Evolutionary conservation across 2,888 invertebrate species (phyloP).

Genomic region (Rambutsinella grinnellia): DNA sequence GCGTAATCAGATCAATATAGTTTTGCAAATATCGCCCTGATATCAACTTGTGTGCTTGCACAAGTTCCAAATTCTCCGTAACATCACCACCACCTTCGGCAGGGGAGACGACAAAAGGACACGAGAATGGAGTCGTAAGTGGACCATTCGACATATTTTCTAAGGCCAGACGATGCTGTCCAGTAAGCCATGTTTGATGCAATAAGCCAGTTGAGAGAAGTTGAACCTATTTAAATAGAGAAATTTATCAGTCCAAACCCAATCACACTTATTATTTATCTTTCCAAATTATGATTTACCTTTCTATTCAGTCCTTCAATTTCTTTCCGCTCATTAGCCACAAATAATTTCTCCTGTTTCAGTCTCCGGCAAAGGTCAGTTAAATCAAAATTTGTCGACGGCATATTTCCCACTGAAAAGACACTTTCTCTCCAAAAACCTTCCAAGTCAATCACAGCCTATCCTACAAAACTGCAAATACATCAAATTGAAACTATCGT

Average conservation of each 20-base stretch:
- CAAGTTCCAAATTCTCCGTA: constrained; percentile 62
- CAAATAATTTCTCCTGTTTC: constrained; percentile 88
- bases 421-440: too few relatives aligned
- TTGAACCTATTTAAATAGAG: constrained; percentile 55
- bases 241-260: constrained; percentile 5
- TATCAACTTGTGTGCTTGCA: constrained; percentile 63
- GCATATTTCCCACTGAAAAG: too few relatives aligned
- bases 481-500: too few relatives aligned
- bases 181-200: constrained; percentile 65
- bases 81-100: constrained; percentile 53
- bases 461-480: too few relatives aligned
- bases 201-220: constrained; percentile 60
- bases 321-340: constrained; percentile 86
- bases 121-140: constrained; percentile 55
- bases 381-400: constrained; percentile 69
- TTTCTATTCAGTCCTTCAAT: constrained; percentile 83
- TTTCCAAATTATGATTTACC: constrained; percentile 70
- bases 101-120: constrained; percentile 56
- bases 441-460: too few relatives aligned
- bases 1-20: constrained; percentile 59
- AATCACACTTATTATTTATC: constrained; percentile 27
- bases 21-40: constrained; percentile 59
- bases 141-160: constrained; percentile 63
- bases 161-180: constrained; percentile 62
- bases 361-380: constrained; percentile 79